These are phyloP conservation scores for Alloscopus bannaensis DNA, from an alignment of 2,888 invertebrate genomes.

Conservation along the genomic window DNA sequence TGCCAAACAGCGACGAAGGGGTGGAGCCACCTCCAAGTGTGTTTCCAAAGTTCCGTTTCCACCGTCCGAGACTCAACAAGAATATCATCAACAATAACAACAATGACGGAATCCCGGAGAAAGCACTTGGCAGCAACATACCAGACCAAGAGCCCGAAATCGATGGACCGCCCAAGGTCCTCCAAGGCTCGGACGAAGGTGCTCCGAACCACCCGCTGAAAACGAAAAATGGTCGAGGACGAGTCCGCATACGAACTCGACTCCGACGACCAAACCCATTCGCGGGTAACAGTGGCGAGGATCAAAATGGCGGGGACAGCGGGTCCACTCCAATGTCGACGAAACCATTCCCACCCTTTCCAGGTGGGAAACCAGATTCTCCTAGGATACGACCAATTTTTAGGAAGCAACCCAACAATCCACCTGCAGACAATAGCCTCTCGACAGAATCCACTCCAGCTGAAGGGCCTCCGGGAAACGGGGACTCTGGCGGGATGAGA, in stretches of 20 bases:
- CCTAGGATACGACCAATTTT: conserved; percentile 50
- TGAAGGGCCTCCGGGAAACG: neutral
- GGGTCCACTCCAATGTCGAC: neutral
- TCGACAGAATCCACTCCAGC: conserved; percentile 31
- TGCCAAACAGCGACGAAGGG: conserved; percentile 41
- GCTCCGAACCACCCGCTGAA: conserved; percentile 48
- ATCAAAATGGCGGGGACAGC: neutral
- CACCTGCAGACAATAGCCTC: conserved; percentile 40
- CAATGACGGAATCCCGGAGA: conserved; percentile 38
- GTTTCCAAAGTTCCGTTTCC: conserved; percentile 49
- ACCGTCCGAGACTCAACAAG: conserved; percentile 39
- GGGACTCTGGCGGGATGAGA: neutral
- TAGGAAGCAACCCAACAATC: conserved; percentile 38
- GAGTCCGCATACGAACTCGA: conserved; percentile 60
- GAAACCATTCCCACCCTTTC: conserved; percentile 54
- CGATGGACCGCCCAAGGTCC: conserved; percentile 51
- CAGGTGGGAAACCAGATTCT: conserved; percentile 37
- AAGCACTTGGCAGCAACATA: conserved; percentile 4
- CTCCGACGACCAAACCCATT: conserved; percentile 56
- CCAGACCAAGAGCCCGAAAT: conserved; percentile 46
- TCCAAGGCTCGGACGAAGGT: conserved; percentile 22
- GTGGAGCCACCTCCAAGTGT: conserved; percentile 47
- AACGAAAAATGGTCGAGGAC: conserved; percentile 63
- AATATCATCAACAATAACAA: conserved; percentile 23
- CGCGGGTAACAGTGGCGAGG: conserved; percentile 26